These are phyloP conservation scores for Teleogryllus oceanicus DNA, from an alignment of 2,888 invertebrate genomes.

Conservation along the genomic window DNA sequence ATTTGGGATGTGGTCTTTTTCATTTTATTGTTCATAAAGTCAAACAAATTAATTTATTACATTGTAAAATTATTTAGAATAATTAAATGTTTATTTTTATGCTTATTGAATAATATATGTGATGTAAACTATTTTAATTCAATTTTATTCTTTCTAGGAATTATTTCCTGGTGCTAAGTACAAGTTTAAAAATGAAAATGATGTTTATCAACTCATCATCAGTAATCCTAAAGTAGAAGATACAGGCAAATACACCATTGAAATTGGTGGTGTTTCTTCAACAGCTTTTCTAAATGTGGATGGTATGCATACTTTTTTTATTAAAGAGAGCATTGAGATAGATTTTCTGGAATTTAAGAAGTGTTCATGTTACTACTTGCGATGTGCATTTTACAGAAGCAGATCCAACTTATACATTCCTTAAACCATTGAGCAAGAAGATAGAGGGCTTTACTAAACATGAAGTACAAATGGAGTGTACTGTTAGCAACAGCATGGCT, in stretches of 20 bases:
- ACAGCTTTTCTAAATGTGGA: conserved; percentile 93
- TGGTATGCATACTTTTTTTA: conserved; percentile 50
- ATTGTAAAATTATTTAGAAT: background rate
- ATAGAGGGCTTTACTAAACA: conserved; percentile 87
- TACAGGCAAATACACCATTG: conserved; percentile 92
- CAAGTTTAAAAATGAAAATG: conserved; percentile 90
- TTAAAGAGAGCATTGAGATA: no score
- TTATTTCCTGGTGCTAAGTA: conserved; percentile 94
- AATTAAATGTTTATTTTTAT: background rate
- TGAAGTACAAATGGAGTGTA: conserved; percentile 87
- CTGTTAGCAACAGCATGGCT: conserved; percentile 89
- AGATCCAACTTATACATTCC: conserved; percentile 90
- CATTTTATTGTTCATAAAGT: no score
- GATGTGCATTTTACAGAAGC: conserved; percentile 62
- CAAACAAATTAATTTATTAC: no score
- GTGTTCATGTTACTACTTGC: no score
- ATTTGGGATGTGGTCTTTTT: no score
- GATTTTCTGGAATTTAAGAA: no score
- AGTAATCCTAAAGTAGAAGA: conserved; percentile 91
- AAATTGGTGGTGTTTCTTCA: conserved; percentile 84
- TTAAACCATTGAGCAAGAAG: conserved; percentile 83
- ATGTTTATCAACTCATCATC: conserved; percentile 86
- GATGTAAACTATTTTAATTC: conserved; percentile 19
- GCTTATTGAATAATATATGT: background rate
- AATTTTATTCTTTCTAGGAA: conserved; percentile 59